Percentiles rank a stretch among this genome's conserved stretches.
Evolutionary conservation across 1,140 invertebrate species (phyloP).

Genomic region (Asobara japonica): DNA sequence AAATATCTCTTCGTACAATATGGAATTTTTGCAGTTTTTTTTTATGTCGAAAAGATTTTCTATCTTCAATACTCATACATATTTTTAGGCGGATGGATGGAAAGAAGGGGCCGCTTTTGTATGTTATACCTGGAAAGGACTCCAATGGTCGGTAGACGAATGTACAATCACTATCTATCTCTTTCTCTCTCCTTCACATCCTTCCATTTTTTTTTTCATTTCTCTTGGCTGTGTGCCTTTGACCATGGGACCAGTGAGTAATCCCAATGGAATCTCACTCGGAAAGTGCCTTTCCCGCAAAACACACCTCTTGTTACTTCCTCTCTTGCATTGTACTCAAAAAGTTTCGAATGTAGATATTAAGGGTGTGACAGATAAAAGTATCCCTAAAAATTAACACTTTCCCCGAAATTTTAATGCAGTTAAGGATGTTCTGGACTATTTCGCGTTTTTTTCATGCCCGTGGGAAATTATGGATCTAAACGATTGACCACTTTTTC

Average conservation of each 20-base stretch:
- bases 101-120: background rate
- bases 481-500: too few species aligned
- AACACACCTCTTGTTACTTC: slow-evolving; percentile 27
- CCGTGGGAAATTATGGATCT: background rate
- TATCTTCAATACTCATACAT: background rate
- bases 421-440: too few species aligned
- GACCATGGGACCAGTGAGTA: slow-evolving; percentile 35
- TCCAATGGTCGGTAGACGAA: background rate
- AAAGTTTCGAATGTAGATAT: background rate
- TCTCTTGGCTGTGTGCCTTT: slow-evolving; percentile 6
- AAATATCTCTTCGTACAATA: too few species aligned
- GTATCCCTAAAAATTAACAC: too few species aligned
- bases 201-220: slow-evolving; percentile 22
- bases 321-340: slow-evolving; percentile 8
- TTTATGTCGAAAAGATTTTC: background rate
- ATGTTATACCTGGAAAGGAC: slow-evolving; percentile 16
- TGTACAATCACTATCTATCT: background rate
- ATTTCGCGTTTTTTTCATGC: background rate
- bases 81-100: background rate
- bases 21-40: background rate
- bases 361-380: too few species aligned
- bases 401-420: too few species aligned
- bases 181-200: slow-evolving; percentile 10
- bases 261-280: slow-evolving; percentile 47
- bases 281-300: slow-evolving; percentile 40